Conservation (phyloP, 2,888 invertebrate genomes). For the Callimorpha dominula region DNA sequence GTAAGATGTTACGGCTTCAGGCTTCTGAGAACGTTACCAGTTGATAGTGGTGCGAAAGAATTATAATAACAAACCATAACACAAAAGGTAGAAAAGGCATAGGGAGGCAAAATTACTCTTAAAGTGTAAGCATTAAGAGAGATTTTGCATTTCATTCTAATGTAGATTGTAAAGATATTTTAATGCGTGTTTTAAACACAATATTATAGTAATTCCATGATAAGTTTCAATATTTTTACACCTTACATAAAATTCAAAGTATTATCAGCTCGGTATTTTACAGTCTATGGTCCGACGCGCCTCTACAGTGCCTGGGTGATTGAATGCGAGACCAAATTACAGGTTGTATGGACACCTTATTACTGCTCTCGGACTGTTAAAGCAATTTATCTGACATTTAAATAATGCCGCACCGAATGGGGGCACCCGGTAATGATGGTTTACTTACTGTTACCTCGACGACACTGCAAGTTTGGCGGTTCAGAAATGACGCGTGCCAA, state of each 20-base stretch:
- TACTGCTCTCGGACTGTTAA: constrained; percentile 82
- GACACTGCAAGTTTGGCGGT: constrained; percentile 49
- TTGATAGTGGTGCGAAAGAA: no score
- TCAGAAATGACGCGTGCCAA: constrained; percentile 56
- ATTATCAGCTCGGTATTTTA: constrained; percentile 14
- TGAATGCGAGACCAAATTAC: constrained; percentile 84
- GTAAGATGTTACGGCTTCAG: no score
- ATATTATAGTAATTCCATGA: no score
- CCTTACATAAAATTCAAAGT: neutral
- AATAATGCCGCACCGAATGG: constrained; percentile 80
- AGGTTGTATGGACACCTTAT: constrained; percentile 82
- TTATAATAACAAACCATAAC: no score
- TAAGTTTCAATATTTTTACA: neutral
- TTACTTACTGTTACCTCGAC: constrained; percentile 69
- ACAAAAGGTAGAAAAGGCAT: no score
- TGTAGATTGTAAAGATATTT: no score
- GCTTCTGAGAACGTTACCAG: no score
- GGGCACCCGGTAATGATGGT: constrained; percentile 70
- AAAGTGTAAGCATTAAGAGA: no score
- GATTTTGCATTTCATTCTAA: no score
- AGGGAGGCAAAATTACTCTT: no score
- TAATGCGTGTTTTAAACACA: no score
- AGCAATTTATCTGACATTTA: constrained; percentile 86
- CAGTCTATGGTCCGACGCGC: constrained; percentile 52
- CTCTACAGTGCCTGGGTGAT: constrained; percentile 72